A percentile compares a stretch with the other conserved stretches of the same genome.
Evolutionary conservation across 2,113 vertebrate genomes (phyloP).

Genomic region (Hassar affinis): DNA sequence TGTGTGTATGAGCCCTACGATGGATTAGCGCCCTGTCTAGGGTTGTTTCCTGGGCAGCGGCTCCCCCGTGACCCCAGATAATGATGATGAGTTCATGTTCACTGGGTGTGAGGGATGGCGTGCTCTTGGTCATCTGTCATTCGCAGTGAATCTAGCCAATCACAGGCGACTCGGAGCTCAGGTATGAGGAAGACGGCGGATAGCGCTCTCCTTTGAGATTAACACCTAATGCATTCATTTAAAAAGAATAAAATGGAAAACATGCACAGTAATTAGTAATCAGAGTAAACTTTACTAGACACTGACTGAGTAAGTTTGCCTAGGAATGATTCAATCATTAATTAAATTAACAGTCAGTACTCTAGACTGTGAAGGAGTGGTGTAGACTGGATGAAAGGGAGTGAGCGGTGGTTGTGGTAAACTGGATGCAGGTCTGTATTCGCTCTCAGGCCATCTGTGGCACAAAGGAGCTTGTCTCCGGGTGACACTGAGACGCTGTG

Average conservation of each 20-base stretch:
- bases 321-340: background rate
- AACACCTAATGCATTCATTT: background rate
- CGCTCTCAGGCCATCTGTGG: slow-evolving; percentile 20
- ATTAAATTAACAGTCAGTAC: background rate
- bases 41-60: too few relatives aligned
- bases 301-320: background rate
- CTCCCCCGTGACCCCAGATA: too few relatives aligned
- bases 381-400: slow-evolving; percentile 3
- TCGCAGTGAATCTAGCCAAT: background rate
- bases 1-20: too few relatives aligned
- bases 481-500: slow-evolving; percentile 47
- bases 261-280: background rate
- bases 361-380: background rate
- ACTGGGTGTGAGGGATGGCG: background rate
- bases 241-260: background rate
- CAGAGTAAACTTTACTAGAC: background rate
- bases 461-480: slow-evolving; percentile 53
- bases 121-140: background rate
- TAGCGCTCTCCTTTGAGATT: background rate
- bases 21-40: too few relatives aligned
- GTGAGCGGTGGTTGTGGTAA: slow-evolving; percentile 20
- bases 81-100: too few relatives aligned
- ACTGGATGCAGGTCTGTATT: slow-evolving; percentile 29
- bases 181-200: background rate
- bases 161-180: background rate